Evolutionary conservation across 1,140 invertebrate genomes (phyloP), one percentile per base, ranked within the genome.

Genomic region (Drosophila kurseongensis): DNA sequence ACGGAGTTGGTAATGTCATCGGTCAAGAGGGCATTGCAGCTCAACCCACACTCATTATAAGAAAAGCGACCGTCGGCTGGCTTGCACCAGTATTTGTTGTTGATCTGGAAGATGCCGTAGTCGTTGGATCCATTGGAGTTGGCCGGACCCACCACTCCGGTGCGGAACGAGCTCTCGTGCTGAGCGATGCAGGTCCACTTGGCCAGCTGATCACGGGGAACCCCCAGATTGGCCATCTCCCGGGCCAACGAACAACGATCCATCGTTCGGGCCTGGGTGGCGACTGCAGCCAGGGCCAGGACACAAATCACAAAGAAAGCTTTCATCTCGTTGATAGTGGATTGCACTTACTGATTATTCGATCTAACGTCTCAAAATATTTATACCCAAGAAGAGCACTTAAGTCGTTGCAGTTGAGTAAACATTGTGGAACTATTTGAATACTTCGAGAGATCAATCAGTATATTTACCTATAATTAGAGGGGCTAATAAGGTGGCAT

Each of bases 61-160:
- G 85, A 89, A 61, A 74, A 72, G 42, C 73, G 63, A 54, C 78
- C 90, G 27, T 27, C 51, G 41, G 78, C 47, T 4, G 83, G 83
- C 45, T 75, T 63, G 69, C 91, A 91, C 91, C 91, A 92, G 52
- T 79, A 92, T 27, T 67, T 63, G 67, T 89, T 68, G 56, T 92
- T 92, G 57, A 92, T 91, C 71, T 92, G 91, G 73, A 91, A 92
- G 50, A 91, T 76, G 0, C 91, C 91, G 50, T 84, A 92, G 76
- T 92, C 91, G 13, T 79, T 75, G 61, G 83, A 89, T 29, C 80
- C 90, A 23, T 92, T 83, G n/a, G 18, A 63, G 63, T 92, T 92
- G 27, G 50, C 42, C 14, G 73, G 66, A 0, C 86, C 86, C 0
- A 82, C 72, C 0, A 75, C 76, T 1, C 18, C 54, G 4, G 83